Evolutionary conservation across 2,888 invertebrate genomes (phyloP), one percentile per base, ranked within the genome.

Genomic region (Cephus sareptanus): DNA sequence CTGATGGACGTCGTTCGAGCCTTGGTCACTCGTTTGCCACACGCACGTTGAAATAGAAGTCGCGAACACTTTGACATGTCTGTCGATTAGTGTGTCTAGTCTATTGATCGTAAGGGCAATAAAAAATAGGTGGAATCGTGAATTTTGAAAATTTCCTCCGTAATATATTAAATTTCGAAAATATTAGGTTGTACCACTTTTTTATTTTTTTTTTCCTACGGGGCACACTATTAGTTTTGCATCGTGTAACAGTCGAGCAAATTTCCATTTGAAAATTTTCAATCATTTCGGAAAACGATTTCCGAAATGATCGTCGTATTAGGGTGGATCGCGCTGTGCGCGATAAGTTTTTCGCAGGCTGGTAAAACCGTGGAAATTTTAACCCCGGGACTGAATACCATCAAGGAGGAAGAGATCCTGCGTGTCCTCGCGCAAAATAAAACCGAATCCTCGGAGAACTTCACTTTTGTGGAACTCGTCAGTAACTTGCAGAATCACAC

Each of bases 341-440:
- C 80, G n/a, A 30, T 80, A 15, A 37, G 73, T 68, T 73, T 56
- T 13, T 34, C 73, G 11, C 74, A 74, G 11, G 82, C 85, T 69
- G 82, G 83, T 0, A 87, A 89, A 35, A 79, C 85, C 31, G 87
- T 91, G 73, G 85, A 90, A 73, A 79, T 91, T n/a, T 56, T 88
- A 15, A 76, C 85, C 0, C 74, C 86, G 15, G 79, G 77, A 69
- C 37, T 88, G 23, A 83, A 80, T 75, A 77, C 81, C 2, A 80
- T 90, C 40, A 84, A 91, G 34, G 88, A 88, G 15, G 88, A 90
- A 0, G 87, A 90, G 34, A 89, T 91, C 11, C 82, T 91, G 13
- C 85, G 86, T 0, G 85, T 87, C 3, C 82, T 91, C 6, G 81
- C 87, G 4, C 84, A 84, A 15, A 89, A 85, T 69, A 77, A 82